Evolutionary conservation across 2,888 invertebrate species (phyloP).

Genomic region (Callosobruchus maculatus): DNA sequence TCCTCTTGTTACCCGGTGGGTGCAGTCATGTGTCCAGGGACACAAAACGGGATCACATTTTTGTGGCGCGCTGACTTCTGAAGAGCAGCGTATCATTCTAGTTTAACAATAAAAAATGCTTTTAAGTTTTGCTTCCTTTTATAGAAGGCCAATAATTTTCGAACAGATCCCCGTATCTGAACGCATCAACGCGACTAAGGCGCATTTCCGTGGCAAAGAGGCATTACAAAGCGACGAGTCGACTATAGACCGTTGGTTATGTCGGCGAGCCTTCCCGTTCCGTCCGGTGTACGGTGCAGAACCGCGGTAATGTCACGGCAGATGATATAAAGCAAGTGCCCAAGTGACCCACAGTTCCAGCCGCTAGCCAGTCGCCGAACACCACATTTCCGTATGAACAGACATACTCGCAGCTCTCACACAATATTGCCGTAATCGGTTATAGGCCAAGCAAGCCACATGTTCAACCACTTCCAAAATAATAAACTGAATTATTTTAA

Average conservation of each 20-base stretch:
- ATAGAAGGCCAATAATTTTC: too few species aligned
- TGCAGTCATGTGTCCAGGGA: too few species aligned
- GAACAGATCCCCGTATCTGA: too few species aligned
- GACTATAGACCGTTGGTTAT: not conserved
- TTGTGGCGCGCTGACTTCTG: too few species aligned
- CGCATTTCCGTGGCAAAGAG: not conserved
- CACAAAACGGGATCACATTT: too few species aligned
- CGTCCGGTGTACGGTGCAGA: not conserved
- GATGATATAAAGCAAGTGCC: not conserved
- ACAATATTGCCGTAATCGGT: not conserved
- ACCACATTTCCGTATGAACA: not conserved
- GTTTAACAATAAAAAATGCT: too few species aligned
- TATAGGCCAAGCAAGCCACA: not conserved
- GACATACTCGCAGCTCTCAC: not conserved
- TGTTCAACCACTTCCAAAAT: too few species aligned
- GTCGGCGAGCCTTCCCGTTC: not conserved
- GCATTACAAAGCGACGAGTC: not conserved
- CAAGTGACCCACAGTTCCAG: not conserved
- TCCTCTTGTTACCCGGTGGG: too few species aligned
- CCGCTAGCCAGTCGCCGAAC: not conserved
- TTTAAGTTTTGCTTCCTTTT: too few species aligned
- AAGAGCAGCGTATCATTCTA: too few species aligned
- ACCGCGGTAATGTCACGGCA: not conserved
- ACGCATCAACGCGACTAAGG: too few species aligned
- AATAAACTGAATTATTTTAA: too few species aligned